phyloP scores from a whole-genome alignment of 2,113 vertebrate genomes.

The Gila orcuttii region DNA sequence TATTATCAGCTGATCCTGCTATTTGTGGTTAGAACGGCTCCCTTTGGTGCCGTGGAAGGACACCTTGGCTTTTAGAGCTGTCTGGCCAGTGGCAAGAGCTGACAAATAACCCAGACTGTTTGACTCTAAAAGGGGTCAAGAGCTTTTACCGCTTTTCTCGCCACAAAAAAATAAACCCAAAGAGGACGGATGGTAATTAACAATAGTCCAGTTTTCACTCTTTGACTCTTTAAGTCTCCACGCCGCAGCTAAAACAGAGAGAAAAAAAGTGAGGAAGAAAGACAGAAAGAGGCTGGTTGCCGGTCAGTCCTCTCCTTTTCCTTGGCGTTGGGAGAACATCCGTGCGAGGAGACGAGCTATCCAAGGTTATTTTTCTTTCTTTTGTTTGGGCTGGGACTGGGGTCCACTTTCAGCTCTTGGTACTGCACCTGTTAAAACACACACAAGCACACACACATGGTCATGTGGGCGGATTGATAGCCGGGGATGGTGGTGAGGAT shows the following conservation, averaged over 20 bases:
- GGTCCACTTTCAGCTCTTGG: slow-evolving; percentile 94
- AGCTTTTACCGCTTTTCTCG: slow-evolving; percentile 50
- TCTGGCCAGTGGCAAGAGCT: slow-evolving; percentile 47
- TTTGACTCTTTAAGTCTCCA: slow-evolving; percentile 46
- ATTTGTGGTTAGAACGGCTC: slow-evolving; percentile 39
- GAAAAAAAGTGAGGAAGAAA: slow-evolving; percentile 69
- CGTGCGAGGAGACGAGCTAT: slow-evolving; percentile 77
- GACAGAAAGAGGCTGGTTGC: slow-evolving; percentile 66
- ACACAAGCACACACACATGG: slow-evolving; percentile 65
- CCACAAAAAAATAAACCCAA: slow-evolving; percentile 53
- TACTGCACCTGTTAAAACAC: slow-evolving; percentile 99
- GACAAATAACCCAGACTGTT: slow-evolving; percentile 56
- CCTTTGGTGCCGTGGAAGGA: slow-evolving; percentile 45
- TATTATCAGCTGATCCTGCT: slow-evolving; percentile 52
- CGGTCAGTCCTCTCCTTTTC: slow-evolving; percentile 75
- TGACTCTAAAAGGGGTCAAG: slow-evolving; percentile 63
- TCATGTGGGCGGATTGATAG: slow-evolving; percentile 43
- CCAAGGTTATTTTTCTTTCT: slow-evolving; percentile 96
- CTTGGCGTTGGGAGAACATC: slow-evolving; percentile 70
- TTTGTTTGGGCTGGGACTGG: slow-evolving; percentile 93
- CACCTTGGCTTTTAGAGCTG: slow-evolving; percentile 56
- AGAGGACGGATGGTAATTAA: slow-evolving; percentile 57
- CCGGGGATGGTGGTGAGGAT: no score
- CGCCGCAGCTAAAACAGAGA: slow-evolving; percentile 60
- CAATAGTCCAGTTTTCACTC: slow-evolving; percentile 57